A percentile compares a stretch with the other conserved stretches of the same genome.
phyloP scores from a whole-genome alignment of 2,888 invertebrate genomes.

The Anorthoa munda region DNA sequence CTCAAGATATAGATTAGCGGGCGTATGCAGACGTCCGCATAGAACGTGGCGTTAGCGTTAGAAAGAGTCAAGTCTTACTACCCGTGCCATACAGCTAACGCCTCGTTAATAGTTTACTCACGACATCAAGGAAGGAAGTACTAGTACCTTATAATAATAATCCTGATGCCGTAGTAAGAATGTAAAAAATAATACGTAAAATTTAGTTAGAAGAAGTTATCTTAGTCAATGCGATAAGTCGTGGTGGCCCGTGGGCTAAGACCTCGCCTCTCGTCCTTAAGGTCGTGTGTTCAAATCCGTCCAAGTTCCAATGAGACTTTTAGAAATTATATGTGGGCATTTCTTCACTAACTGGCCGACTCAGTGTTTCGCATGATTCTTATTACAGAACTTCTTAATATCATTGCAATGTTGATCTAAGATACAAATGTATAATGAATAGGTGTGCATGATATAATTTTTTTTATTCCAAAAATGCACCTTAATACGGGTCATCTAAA shows the following conservation, averaged over 20 bases:
- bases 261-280: no score
- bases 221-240: not conserved
- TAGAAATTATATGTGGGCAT: no score
- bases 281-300: no score
- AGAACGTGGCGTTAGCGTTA: not conserved
- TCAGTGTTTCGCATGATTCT: no score
- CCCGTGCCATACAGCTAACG: slow-evolving; percentile 13
- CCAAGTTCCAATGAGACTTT: no score
- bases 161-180: slow-evolving; percentile 46
- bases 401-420: no score
- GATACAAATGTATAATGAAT: no score
- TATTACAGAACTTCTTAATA: no score
- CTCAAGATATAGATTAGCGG: not conserved
- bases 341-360: no score
- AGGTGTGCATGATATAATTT: no score
- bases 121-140: slow-evolving; percentile 32
- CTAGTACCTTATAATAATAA: slow-evolving; percentile 43
- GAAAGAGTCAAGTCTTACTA: not conserved
- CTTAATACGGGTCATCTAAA: not conserved
- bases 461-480: not conserved
- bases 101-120: slow-evolving; percentile 18
- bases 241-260: no score
- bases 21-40: not conserved
- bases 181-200: slow-evolving; percentile 38
- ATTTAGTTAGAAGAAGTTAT: slow-evolving; percentile 27